phyloP scores from a whole-genome alignment of 2,888 invertebrate genomes.

The Andrena haemorrhoa region DNA sequence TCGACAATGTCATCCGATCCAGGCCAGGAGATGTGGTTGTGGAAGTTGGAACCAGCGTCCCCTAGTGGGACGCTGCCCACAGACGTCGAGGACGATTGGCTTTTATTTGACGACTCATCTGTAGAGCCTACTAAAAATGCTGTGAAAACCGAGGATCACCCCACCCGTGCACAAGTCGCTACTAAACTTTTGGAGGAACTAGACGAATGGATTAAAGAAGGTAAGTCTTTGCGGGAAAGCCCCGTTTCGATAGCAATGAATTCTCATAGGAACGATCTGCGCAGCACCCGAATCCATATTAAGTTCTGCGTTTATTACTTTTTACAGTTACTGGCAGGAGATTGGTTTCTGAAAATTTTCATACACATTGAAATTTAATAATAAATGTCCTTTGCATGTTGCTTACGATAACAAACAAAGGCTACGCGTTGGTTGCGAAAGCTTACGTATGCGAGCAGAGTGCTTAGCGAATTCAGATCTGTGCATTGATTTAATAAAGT shows the following conservation, averaged over 20 bases:
- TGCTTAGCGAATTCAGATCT: no score
- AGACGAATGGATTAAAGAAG: constrained; percentile 90
- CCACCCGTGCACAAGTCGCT: constrained; percentile 87
- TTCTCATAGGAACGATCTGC: neutral
- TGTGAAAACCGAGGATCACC: constrained; percentile 75
- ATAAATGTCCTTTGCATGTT: no score
- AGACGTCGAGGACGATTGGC: constrained; percentile 80
- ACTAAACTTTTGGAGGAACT: constrained; percentile 89
- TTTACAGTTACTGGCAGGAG: no score
- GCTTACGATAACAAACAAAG: no score
- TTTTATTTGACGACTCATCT: constrained; percentile 79
- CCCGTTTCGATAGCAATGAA: neutral
- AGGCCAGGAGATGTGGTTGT: constrained; percentile 80
- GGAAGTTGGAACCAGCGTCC: constrained; percentile 87
- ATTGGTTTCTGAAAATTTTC: no score
- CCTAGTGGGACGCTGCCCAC: constrained; percentile 84
- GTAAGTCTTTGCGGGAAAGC: constrained; percentile 79
- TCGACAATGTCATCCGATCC: constrained; percentile 75
- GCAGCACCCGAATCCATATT: neutral
- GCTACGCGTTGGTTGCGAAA: no score
- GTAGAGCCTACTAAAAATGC: constrained; percentile 70
- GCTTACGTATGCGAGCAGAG: no score
- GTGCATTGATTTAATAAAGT: no score
- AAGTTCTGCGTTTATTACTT: no score
- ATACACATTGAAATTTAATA: no score